These are phyloP conservation scores for Cepaea hortensis DNA, from an alignment of 2,888 invertebrate species.

Conservation along the genomic window DNA sequence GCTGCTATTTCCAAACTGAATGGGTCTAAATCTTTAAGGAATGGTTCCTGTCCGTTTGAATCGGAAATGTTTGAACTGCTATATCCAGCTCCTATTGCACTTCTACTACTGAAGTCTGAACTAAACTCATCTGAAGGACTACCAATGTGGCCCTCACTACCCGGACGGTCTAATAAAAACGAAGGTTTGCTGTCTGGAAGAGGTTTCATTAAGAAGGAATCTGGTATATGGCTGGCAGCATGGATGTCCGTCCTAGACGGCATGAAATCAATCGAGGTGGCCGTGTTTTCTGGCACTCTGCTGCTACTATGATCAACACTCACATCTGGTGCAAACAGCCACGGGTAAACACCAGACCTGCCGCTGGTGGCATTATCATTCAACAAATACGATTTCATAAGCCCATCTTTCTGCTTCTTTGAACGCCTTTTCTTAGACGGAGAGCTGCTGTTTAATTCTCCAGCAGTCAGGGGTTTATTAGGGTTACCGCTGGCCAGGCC, in stretches of 20 bases:
- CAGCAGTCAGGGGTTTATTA: constrained; percentile 33
- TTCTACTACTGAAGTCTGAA: constrained; percentile 30
- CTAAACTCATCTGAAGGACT: constrained; percentile 15
- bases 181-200: constrained; percentile 39
- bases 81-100: constrained; percentile 41
- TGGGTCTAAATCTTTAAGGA: constrained; percentile 43
- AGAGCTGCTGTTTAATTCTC: constrained; percentile 50
- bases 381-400: constrained; percentile 4
- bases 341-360: not conserved
- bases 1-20: constrained; percentile 59
- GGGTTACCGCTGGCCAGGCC: constrained; percentile 48
- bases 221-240: constrained; percentile 24
- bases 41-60: constrained; percentile 34
- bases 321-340: not conserved
- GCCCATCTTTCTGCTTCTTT: constrained; percentile 55
- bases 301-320: not conserved
- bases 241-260: constrained; percentile 1
- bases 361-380: not conserved
- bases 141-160: constrained; percentile 26
- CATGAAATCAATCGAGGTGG: constrained; percentile 24
- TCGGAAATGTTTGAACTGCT: constrained; percentile 36
- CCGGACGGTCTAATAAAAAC: constrained; percentile 42
- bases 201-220: constrained; percentile 35
- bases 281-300: not conserved
- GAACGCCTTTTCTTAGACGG: constrained; percentile 61